Conservation (phyloP, 2,888 invertebrate genomes). For the Eilema sororculum region DNA sequence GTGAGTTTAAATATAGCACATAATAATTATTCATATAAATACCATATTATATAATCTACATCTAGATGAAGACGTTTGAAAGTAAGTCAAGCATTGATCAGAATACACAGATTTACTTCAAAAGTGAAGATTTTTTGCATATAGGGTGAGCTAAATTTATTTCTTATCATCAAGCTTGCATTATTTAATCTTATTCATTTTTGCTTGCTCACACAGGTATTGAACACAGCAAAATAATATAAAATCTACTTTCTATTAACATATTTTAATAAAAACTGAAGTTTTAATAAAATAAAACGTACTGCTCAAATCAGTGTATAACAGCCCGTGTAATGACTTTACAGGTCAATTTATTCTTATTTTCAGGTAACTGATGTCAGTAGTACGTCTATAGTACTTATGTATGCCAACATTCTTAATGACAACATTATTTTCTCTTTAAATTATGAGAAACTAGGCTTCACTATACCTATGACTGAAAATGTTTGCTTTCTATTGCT, state of each 20-base stretch:
- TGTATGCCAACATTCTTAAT: neutral
- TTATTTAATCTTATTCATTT: neutral
- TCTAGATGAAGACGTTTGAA: conserved; percentile 43
- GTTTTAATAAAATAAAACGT: neutral
- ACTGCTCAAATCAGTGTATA: neutral
- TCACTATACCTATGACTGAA: neutral
- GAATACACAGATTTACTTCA: conserved; percentile 30
- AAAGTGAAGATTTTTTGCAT: conserved; percentile 21
- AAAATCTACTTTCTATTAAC: neutral
- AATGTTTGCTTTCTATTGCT: conserved; percentile 9
- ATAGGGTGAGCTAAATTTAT: neutral
- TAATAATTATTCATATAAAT: conserved; percentile 12
- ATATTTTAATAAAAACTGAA: neutral
- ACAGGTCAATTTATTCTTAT: neutral
- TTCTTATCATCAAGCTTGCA: neutral
- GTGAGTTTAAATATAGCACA: conserved; percentile 48
- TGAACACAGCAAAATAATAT: neutral
- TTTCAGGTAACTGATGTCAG: conserved; percentile 10
- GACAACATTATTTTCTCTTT: conserved; percentile 9
- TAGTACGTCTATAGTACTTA: conserved; percentile 8
- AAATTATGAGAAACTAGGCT: neutral
- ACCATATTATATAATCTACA: conserved; percentile 35
- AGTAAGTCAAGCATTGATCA: conserved; percentile 33
- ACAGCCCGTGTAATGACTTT: neutral
- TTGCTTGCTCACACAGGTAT: neutral